phyloP scores from a whole-genome alignment of 2,113 vertebrate species.

The Hassar affinis region DNA sequence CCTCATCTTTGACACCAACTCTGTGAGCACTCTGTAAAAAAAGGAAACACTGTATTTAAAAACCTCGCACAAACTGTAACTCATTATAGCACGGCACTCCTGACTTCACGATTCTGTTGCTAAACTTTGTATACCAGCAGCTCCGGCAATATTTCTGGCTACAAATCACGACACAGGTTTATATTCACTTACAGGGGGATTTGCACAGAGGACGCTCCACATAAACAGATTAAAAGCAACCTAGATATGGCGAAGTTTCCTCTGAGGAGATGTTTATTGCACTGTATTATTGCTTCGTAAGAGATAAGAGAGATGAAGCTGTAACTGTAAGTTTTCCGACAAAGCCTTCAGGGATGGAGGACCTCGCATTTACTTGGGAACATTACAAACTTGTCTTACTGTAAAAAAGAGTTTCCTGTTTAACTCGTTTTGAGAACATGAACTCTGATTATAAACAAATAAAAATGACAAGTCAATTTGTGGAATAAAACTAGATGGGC shows the following conservation, averaged over 20 bases:
- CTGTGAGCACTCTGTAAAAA: conserved; percentile 87
- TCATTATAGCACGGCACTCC: neutral
- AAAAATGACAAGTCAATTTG: neutral
- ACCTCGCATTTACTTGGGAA: neutral
- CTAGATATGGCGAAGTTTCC: neutral
- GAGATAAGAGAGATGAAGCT: neutral
- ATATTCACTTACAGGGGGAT: neutral
- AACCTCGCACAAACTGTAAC: neutral
- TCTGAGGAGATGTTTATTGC: neutral
- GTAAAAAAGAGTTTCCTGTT: neutral
- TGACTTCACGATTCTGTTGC: neutral
- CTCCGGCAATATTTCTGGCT: neutral
- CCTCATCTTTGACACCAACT: conserved; percentile 97
- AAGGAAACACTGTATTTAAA: neutral
- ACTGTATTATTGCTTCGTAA: neutral
- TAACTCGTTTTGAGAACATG: neutral
- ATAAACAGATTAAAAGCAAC: neutral
- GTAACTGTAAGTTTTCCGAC: neutral
- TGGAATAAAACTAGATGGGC: too few species aligned
- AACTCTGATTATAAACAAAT: neutral
- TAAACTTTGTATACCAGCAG: neutral
- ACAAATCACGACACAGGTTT: neutral
- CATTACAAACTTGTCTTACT: neutral
- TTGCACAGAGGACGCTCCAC: neutral
- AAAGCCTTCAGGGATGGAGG: neutral